Percentiles rank a stretch among this genome's conserved stretches.
These are phyloP conservation scores for Epinotia demarniana DNA, from an alignment of 2,888 invertebrate species.

Conservation along the genomic window DNA sequence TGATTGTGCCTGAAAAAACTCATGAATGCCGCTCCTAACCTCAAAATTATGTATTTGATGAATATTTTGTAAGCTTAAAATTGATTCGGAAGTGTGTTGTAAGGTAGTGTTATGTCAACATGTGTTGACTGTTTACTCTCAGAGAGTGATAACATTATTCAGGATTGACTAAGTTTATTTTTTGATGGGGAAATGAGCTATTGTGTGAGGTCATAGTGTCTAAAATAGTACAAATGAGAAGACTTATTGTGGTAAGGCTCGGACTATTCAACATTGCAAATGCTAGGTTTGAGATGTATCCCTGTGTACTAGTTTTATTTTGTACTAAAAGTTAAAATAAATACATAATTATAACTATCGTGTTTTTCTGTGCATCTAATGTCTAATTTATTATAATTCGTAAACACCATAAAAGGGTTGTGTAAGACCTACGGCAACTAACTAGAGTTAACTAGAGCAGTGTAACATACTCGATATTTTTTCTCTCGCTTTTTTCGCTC, in stretches of 20 bases:
- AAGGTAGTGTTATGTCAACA: constrained; percentile 70
- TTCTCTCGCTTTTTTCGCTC: too few species aligned
- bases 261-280: constrained; percentile 85
- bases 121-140: constrained; percentile 70
- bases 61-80: constrained; percentile 70
- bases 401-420: too few species aligned
- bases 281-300: constrained; percentile 85
- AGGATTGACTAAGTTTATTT: constrained; percentile 78
- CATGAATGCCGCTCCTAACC: constrained; percentile 84
- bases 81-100: constrained; percentile 69
- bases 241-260: constrained; percentile 85
- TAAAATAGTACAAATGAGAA: constrained; percentile 86
- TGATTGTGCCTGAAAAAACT: constrained; percentile 82
- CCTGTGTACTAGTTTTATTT: constrained; percentile 86
- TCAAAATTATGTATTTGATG: constrained; percentile 80
- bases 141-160: constrained; percentile 84
- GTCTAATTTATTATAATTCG: not conserved
- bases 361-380: constrained; percentile 17
- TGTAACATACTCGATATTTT: too few species aligned
- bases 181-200: constrained; percentile 80
- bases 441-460: too few species aligned
- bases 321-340: constrained; percentile 86
- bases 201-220: constrained; percentile 84
- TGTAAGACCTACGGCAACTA: too few species aligned
- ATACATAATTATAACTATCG: constrained; percentile 73